A percentile compares a stretch with the other conserved stretches of the same genome.
Evolutionary conservation across 2,888 invertebrate species (phyloP).

Genomic region (Ochlodes sylvanus): DNA sequence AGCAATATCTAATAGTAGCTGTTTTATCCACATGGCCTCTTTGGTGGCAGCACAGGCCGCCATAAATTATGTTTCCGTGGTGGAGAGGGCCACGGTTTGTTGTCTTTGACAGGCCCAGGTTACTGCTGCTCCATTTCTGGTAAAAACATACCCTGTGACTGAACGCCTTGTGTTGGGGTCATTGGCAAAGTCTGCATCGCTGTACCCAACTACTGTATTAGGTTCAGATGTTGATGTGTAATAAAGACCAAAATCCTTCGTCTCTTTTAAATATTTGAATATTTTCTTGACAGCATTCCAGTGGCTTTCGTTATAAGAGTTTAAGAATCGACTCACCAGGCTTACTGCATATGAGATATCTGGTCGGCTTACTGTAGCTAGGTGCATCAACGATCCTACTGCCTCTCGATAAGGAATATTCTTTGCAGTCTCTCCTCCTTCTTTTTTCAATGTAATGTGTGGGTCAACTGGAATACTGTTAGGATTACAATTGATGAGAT

Average conservation of each 20-base stretch:
- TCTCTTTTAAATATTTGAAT: slow-evolving; percentile 22
- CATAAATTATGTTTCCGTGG: slow-evolving; percentile 26
- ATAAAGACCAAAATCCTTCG: slow-evolving; percentile 33
- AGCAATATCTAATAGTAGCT: slow-evolving; percentile 19
- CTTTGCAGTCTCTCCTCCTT: slow-evolving; percentile 7
- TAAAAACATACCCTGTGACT: not conserved
- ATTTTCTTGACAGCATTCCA: slow-evolving; percentile 41
- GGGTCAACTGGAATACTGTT: slow-evolving; percentile 37
- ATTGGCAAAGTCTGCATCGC: not conserved
- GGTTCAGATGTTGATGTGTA: not conserved
- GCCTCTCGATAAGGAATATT: slow-evolving; percentile 41
- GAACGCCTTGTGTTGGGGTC: not conserved
- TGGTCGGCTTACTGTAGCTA: slow-evolving; percentile 41
- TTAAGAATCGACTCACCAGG: slow-evolving; percentile 41
- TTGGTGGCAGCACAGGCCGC: not conserved
- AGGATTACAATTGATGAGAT: slow-evolving; percentile 31
- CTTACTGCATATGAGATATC: slow-evolving; percentile 43
- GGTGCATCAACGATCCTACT: slow-evolving; percentile 42
- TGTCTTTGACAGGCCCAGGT: not conserved
- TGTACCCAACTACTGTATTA: not conserved
- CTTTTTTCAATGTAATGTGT: slow-evolving; percentile 26
- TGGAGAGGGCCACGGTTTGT: slow-evolving; percentile 15
- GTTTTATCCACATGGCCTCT: slow-evolving; percentile 34
- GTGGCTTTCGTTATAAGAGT: slow-evolving; percentile 9
- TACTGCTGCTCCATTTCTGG: not conserved